phyloP scores from a whole-genome alignment of 2,888 invertebrate species.

The Caenorhabditis sp. region DNA sequence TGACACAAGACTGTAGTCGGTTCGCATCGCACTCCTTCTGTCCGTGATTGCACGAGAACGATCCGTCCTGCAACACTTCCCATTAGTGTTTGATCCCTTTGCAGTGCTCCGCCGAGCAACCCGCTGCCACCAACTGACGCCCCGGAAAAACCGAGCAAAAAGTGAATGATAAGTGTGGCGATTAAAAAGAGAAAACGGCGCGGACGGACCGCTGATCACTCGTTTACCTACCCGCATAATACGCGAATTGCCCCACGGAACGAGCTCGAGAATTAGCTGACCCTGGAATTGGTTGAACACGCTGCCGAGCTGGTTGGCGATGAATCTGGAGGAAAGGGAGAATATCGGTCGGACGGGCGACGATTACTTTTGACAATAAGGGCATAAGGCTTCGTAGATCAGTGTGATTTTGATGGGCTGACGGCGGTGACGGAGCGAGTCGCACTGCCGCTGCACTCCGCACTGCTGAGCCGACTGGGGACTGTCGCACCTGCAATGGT shows the following conservation, averaged over 20 bases:
- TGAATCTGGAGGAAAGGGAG: constrained; percentile 67
- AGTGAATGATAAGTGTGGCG: too few species aligned
- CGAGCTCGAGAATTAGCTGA: constrained; percentile 73
- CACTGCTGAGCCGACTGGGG: constrained; percentile 73
- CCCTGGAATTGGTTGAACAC: constrained; percentile 74
- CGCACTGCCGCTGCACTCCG: constrained; percentile 73
- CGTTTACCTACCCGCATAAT: constrained; percentile 73
- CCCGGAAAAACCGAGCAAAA: background rate
- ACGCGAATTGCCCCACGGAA: constrained; percentile 78
- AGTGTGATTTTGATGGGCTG: constrained; percentile 75
- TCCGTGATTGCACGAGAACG: constrained; percentile 78
- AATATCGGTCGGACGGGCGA: background rate
- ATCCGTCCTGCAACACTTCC: constrained; percentile 73
- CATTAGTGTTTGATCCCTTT: constrained; percentile 16
- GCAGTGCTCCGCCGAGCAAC: background rate
- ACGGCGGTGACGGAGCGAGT: constrained; percentile 67
- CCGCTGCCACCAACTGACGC: too few species aligned
- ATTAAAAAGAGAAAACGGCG: background rate
- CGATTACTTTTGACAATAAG: constrained; percentile 74
- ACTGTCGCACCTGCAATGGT: constrained; percentile 73
- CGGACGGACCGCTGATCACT: too few species aligned
- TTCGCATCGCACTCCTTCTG: constrained; percentile 78
- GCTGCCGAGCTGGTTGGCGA: constrained; percentile 76
- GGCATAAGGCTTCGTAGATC: constrained; percentile 78
- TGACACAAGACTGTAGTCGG: constrained; percentile 75